Percentiles rank a stretch among this genome's conserved stretches.
Conservation (phyloP, 2,797 vertebrate genomes). For the Pantherophis alleghaniensis region DNA sequence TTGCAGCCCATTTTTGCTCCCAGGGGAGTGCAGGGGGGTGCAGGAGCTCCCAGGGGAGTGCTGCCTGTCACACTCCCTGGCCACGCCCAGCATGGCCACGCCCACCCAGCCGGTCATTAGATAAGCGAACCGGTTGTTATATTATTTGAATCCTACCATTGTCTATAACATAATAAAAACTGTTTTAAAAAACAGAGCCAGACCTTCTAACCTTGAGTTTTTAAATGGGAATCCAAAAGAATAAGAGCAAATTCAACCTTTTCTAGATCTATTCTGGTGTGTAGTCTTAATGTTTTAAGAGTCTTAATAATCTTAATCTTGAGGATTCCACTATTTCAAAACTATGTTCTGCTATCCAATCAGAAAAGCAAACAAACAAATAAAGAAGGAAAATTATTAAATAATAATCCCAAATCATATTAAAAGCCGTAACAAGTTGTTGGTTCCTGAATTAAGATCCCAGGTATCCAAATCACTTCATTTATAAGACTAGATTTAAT, state of each 20-base stretch:
- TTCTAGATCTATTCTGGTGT: background rate
- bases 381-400: background rate
- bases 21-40: too few relatives aligned
- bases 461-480: background rate
- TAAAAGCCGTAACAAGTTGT: background rate
- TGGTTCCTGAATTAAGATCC: background rate
- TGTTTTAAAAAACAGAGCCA: background rate
- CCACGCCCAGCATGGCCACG: too few relatives aligned
- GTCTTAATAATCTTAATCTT: background rate
- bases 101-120: too few relatives aligned
- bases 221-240: background rate
- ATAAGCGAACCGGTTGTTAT: too few relatives aligned
- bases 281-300: background rate
- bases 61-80: too few relatives aligned
- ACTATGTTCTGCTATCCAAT: background rate
- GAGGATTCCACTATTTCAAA: background rate
- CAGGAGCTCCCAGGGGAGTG: too few relatives aligned
- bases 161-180: too few relatives aligned
- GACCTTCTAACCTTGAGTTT: background rate
- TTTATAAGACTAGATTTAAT: background rate
- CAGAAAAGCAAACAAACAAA: background rate
- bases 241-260: background rate
- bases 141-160: too few relatives aligned
- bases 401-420: background rate
- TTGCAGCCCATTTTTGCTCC: fast-evolving